Conservation (phyloP, 1,140 invertebrate genomes). For the Tetragonula clypearis region DNA sequence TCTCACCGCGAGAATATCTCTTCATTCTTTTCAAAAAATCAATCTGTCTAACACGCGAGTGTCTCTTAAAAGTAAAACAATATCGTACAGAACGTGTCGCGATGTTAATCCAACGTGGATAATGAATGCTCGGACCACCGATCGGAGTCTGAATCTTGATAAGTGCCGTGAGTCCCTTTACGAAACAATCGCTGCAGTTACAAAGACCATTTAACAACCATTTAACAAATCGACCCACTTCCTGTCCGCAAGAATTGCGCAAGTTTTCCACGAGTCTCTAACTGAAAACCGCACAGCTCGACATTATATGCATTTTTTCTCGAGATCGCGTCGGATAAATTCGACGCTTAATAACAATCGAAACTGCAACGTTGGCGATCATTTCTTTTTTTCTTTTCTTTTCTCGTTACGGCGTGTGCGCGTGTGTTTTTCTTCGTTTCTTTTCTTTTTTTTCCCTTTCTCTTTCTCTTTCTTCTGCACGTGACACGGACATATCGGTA, state of each 20-base stretch:
- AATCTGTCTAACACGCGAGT: neutral
- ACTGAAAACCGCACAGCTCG: neutral
- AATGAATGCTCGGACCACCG: neutral
- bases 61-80: no score
- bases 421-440: no score
- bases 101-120: neutral
- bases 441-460: no score
- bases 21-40: neutral
- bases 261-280: neutral
- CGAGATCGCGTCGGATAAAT: conserved; percentile 11
- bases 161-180: neutral
- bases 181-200: neutral
- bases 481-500: no score
- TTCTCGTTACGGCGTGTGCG: no score
- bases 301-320: neutral
- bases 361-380: neutral
- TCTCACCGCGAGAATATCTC: neutral
- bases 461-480: no score
- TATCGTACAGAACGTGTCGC: no score
- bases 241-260: neutral
- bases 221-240: neutral
- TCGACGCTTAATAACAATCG: neutral
- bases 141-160: neutral
- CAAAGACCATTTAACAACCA: no score
- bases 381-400: no score